Base-by-base conservation (phyloP, 2,797 vertebrate species). In the Danio tinwini region DNA sequence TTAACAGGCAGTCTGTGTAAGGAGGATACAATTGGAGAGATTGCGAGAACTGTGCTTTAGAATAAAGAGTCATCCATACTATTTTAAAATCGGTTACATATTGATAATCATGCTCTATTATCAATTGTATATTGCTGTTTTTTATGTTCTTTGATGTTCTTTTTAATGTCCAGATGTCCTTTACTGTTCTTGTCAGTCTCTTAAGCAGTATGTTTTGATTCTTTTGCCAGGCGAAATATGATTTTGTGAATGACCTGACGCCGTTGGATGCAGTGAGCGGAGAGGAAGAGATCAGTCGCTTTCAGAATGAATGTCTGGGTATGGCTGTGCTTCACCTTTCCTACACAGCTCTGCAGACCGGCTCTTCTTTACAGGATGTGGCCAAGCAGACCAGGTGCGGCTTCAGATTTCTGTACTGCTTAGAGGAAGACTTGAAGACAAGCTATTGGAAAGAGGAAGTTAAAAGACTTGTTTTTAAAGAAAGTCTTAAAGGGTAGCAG, bases 241-340 rank as follows among this genome's bases (percentile, higher is more conserved):
- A 97, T 13, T 99, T 99, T 91, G 92, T 98, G 76, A 95, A 98
- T 1, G 96, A 98, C 0, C 87, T 95, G 0, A 88, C 90, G 0
- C 91, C 92, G 0, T 89, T 97, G 88, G 91, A 92, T 69, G 93
- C 95, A 0, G 63, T 94, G 0, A 82, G 84, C 0, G 91, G 84
- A 0, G 94, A 96, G 1, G 92, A 92, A 12, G 96, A 96, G 52
- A 80, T 92, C 1, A 93, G 91, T 83, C 88, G 87, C 71, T 96
- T 97, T 83, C 95, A 97, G 90, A 97, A 96, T 0, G 97, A 99
- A 79, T 96, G 96, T 69, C 78, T 99, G 85, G 97, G 97, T 10
- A 96, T 99, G 96, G 97, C 97, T 0, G 95, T 98, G 7, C 94
- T 98, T 5, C 95, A 98, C 58, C 94, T 99, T 0, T 96, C 94